Conservation (phyloP, 2,797 vertebrate species). For the Erethizon dorsatum region DNA sequence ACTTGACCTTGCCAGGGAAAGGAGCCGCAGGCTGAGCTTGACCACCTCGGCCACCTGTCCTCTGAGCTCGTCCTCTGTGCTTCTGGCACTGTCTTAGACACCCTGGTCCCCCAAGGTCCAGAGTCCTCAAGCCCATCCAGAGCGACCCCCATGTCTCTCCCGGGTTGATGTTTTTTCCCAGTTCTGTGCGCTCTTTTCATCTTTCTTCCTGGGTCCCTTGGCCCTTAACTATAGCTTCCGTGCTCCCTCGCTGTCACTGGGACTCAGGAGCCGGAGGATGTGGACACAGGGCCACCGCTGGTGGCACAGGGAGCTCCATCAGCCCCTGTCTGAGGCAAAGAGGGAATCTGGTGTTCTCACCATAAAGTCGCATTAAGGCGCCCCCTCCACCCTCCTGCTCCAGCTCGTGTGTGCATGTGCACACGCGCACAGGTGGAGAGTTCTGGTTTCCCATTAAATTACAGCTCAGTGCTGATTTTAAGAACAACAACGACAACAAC, state of each 20-base stretch:
- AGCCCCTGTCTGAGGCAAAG: not conserved
- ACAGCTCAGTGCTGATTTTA: not conserved
- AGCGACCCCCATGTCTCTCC: not conserved
- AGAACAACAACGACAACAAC: not conserved
- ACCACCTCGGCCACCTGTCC: no score
- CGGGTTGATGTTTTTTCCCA: not conserved
- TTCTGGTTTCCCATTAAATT: not conserved
- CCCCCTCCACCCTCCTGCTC: fast-evolving
- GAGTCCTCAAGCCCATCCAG: fast-evolving
- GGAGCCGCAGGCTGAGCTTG: not conserved
- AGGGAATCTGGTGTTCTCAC: not conserved
- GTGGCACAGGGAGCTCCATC: not conserved
- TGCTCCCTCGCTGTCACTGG: not conserved
- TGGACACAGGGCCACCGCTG: not conserved
- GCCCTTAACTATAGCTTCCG: not conserved
- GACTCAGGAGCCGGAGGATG: not conserved
- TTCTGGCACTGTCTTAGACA: fast-evolving
- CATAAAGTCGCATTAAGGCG: not conserved
- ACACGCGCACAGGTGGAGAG: not conserved
- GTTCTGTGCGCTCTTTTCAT: not conserved
- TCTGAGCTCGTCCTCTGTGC: not conserved
- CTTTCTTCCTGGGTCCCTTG: not conserved
- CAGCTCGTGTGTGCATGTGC: fast-evolving
- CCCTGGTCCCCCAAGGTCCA: no score
- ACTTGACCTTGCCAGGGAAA: fast-evolving